Percentiles rank a stretch among this genome's conserved stretches.
Conservation (phyloP, 2,888 invertebrate species). For the Pherbina coryleti region DNA sequence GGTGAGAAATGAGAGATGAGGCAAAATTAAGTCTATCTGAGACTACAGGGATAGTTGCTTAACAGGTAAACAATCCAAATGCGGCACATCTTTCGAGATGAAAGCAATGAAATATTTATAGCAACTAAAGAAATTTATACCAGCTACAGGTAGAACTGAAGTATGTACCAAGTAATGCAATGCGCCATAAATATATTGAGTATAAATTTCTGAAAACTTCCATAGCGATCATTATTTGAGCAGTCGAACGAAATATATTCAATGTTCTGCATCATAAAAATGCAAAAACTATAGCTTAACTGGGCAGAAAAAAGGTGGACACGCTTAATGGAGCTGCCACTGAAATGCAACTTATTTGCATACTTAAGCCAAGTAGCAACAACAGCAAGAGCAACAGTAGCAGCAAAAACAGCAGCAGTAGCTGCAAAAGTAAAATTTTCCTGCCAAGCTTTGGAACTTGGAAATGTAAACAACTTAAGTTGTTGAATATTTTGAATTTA, state of each 20-base stretch:
- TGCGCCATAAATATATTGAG: neutral
- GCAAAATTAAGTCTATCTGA: neutral
- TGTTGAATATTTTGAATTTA: neutral
- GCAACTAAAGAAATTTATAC: neutral
- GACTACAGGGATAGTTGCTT: neutral
- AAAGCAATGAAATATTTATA: constrained; percentile 23
- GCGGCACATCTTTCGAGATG: neutral
- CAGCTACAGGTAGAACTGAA: neutral
- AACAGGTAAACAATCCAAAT: constrained; percentile 8
- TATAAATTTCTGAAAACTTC: too few species aligned
- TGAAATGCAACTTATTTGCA: neutral
- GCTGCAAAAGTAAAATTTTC: neutral
- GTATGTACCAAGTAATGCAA: neutral
- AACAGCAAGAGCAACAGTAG: neutral
- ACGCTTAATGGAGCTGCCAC: neutral
- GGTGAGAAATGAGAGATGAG: neutral
- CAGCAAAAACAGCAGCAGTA: neutral
- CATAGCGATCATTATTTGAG: too few species aligned
- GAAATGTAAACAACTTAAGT: constrained; percentile 16
- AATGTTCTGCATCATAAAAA: neutral
- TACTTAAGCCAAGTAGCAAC: neutral
- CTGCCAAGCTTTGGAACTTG: neutral
- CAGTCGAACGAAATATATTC: too few species aligned
- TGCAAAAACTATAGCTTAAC: neutral
- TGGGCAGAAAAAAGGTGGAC: neutral